Conservation (phyloP, 2,113 vertebrate species). For the Corythornis cristatus region DNA sequence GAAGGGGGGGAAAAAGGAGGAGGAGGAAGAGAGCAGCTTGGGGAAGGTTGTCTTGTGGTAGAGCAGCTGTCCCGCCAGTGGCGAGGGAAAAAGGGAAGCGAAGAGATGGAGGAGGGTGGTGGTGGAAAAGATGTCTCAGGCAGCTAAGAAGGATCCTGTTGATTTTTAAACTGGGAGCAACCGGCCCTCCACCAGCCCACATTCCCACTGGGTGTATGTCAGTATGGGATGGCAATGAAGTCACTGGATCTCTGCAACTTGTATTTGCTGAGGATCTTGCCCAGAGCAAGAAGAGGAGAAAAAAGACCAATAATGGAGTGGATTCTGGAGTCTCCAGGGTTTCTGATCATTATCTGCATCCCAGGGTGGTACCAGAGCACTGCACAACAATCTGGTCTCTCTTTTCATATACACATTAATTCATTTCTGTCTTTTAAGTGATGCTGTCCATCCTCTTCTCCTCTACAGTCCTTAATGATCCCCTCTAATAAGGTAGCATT, state of each 20-base stretch:
- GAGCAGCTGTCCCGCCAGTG: background rate
- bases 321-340: background rate
- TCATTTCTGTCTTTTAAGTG: background rate
- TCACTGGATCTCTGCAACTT: background rate
- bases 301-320: background rate
- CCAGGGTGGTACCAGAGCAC: background rate
- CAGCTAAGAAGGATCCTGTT: constrained; percentile 31
- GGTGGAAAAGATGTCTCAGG: constrained; percentile 45
- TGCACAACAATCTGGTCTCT: background rate
- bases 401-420: background rate
- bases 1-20: background rate
- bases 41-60: constrained; percentile 29
- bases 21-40: background rate
- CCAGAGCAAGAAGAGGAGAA: background rate
- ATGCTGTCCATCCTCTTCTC: background rate
- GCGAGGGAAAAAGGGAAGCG: background rate
- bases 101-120: background rate
- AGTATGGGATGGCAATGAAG: background rate
- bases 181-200: background rate
- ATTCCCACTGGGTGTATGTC: background rate
- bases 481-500: background rate
- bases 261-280: background rate
- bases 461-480: background rate
- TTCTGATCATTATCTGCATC: fast-evolving
- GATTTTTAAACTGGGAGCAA: background rate